These are phyloP conservation scores for Sander lucioperca DNA, from an alignment of 2,113 vertebrate genomes.

Conservation along the genomic window DNA sequence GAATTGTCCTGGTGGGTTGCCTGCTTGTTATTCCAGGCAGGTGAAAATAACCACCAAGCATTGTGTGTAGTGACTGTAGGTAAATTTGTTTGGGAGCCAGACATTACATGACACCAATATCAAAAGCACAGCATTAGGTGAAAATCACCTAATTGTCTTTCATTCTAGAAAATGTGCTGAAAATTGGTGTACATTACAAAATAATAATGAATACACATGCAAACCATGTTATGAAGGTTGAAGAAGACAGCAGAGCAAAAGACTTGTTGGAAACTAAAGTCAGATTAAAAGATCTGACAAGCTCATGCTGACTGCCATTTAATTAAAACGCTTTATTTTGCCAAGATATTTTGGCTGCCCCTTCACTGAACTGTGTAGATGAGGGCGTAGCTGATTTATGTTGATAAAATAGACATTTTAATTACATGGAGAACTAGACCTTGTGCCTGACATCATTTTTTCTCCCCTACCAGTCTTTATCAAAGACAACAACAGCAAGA, in stretches of 20 bases:
- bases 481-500: constrained; percentile 35
- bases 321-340: constrained; percentile 61
- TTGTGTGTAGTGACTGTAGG: constrained; percentile 6
- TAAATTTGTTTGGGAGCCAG: not conserved
- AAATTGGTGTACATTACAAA: not conserved
- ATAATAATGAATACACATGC: not conserved
- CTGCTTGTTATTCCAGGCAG: constrained; percentile 16
- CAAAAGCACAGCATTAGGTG: constrained; percentile 8
- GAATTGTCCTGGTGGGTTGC: constrained; percentile 1
- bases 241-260: constrained; percentile 10
- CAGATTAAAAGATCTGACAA: constrained; percentile 19
- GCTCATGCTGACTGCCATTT: constrained; percentile 27
- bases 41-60: not conserved
- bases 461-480: constrained; percentile 24
- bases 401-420: constrained; percentile 62
- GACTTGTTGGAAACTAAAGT: constrained; percentile 4
- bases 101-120: constrained; percentile 4
- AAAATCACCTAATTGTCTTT: not conserved
- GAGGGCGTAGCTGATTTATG: constrained; percentile 45
- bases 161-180: not conserved
- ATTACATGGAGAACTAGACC: constrained; percentile 39
- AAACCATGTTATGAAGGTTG: constrained; percentile 14
- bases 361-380: constrained; percentile 45
- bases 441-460: constrained; percentile 19
- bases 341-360: constrained; percentile 53